A percentile compares a stretch with the other conserved stretches of the same genome.
Evolutionary conservation across 2,797 vertebrate genomes (phyloP).

Genomic region (Helarctos malayanus): DNA sequence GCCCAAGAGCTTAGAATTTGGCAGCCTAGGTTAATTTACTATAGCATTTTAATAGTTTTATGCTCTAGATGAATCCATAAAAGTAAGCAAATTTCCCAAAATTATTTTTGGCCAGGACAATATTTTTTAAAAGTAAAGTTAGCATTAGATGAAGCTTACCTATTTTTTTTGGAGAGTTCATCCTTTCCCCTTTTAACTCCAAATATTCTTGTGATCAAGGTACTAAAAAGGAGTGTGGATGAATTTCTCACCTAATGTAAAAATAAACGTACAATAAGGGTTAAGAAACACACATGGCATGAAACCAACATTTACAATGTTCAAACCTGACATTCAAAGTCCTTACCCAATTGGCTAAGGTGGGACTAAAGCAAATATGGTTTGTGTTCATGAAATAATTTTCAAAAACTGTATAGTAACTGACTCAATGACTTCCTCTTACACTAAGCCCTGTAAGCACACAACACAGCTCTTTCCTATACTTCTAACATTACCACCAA

Average conservation of each 20-base stretch:
- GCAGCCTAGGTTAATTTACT: conserved; percentile 66
- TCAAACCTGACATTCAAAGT: conserved; percentile 59
- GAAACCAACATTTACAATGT: conserved; percentile 60
- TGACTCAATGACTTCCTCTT: conserved; percentile 26
- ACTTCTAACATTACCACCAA: conserved; percentile 8
- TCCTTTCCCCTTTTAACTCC: conserved; percentile 98
- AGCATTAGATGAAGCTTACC: conserved; percentile 89
- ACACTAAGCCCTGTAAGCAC: conserved; percentile 6
- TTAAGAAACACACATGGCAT: conserved; percentile 64
- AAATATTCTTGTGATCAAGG: conserved; percentile 98
- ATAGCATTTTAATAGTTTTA: conserved; percentile 74
- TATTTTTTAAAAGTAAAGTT: conserved; percentile 74
- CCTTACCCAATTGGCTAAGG: conserved; percentile 8
- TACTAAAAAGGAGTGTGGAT: conserved; percentile 98
- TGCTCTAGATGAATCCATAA: conserved; percentile 77
- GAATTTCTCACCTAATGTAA: conserved; percentile 96
- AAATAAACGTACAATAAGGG: conserved; percentile 69
- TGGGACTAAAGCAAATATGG: conserved; percentile 15
- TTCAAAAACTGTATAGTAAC: conserved; percentile 18
- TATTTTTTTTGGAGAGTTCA: conserved; percentile 97
- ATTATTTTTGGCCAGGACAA: conserved; percentile 75
- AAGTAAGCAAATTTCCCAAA: conserved; percentile 77
- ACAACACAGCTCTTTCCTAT: neutral
- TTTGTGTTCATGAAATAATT: conserved; percentile 61
- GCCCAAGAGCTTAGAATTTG: conserved; percentile 72